Evolutionary conservation across 1,140 invertebrate species (phyloP).

Genomic region (Platyscapa corneri): DNA sequence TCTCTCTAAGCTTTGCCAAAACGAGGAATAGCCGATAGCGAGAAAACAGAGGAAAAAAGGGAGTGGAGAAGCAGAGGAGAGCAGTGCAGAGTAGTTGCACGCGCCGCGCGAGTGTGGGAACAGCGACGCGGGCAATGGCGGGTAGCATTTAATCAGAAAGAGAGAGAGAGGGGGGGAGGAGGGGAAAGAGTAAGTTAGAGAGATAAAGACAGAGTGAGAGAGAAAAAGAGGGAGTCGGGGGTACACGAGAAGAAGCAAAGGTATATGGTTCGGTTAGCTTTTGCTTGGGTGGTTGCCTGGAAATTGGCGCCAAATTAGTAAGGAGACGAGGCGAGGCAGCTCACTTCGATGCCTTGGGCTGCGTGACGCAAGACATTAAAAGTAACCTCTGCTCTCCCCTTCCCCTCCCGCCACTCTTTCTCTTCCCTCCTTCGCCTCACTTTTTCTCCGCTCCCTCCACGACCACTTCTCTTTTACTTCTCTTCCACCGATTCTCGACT

Average conservation of each 20-base stretch:
- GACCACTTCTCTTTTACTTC: constrained; percentile 24
- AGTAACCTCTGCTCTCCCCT: constrained; percentile 71
- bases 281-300: constrained; percentile 73
- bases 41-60: constrained; percentile 35
- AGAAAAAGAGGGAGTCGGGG: constrained; percentile 42
- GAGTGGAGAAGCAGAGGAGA: constrained; percentile 35
- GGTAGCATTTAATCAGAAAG: constrained; percentile 74
- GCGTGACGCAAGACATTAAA: constrained; percentile 75
- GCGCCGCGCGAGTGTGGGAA: constrained; percentile 63
- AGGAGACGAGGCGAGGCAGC: constrained; percentile 71
- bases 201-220: constrained; percentile 55
- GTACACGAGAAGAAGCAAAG: constrained; percentile 56
- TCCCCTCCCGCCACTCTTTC: neutral
- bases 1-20: constrained; percentile 39
- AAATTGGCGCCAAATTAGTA: constrained; percentile 76
- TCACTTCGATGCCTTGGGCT: constrained; percentile 61
- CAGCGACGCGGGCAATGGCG: constrained; percentile 61
- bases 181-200: constrained; percentile 39
- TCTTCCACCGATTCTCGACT: constrained; percentile 30
- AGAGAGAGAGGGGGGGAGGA: constrained; percentile 55
- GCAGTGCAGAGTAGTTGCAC: constrained; percentile 44
- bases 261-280: constrained; percentile 75
- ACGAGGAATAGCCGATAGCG: constrained; percentile 48
- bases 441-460: neutral
- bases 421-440: constrained; percentile 48